Percentiles rank a stretch among this genome's conserved stretches.
These are phyloP conservation scores for Mastomys coucha DNA, from an alignment of 2,113 vertebrate genomes.

Conservation along the genomic window DNA sequence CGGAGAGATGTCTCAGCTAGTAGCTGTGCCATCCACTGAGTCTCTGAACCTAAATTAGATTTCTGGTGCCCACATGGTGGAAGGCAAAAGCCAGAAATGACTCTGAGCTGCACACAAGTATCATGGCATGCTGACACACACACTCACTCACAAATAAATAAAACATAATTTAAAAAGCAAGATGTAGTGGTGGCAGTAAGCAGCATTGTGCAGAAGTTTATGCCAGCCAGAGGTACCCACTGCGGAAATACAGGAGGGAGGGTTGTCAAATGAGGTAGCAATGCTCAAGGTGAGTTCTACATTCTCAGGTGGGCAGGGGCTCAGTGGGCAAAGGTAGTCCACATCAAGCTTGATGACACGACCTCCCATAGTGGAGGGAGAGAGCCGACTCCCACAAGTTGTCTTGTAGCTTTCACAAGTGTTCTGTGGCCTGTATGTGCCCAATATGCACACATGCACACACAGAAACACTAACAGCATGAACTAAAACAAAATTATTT, in stretches of 20 bases:
- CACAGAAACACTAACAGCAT: background rate
- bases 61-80: background rate
- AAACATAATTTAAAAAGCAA: background rate
- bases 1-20: background rate
- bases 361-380: background rate
- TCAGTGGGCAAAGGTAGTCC: background rate
- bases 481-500: background rate
- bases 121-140: background rate
- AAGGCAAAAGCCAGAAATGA: background rate
- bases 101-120: background rate
- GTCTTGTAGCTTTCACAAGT: background rate
- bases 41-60: background rate
- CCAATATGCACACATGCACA: background rate
- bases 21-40: background rate
- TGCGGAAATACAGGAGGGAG: background rate
- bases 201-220: background rate
- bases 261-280: background rate
- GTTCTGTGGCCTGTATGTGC: background rate
- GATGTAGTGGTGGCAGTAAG: background rate
- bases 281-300: background rate
- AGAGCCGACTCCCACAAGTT: background rate
- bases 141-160: background rate
- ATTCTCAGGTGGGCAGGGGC: background rate
- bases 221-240: background rate
- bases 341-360: background rate